Evolutionary conservation across 2,888 invertebrate genomes (phyloP).

Genomic region (Harpalus rufipes): DNA sequence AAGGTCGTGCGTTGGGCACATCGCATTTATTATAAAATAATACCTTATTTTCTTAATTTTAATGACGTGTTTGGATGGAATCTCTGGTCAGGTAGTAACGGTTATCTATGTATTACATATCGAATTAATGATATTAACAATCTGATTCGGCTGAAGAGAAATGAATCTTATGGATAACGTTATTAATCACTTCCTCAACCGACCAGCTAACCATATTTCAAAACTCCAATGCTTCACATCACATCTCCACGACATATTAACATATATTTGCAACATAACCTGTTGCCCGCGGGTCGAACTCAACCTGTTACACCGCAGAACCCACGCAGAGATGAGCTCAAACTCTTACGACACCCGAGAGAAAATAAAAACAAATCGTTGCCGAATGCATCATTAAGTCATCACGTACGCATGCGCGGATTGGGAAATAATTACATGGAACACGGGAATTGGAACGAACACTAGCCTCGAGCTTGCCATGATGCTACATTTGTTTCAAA

Average conservation of each 20-base stretch:
- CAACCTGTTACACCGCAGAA: constrained; percentile 48
- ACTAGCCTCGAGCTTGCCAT: constrained; percentile 13
- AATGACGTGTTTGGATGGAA: too few species aligned
- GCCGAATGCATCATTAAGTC: constrained; percentile 58
- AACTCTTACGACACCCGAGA: constrained; percentile 37
- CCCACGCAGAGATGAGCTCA: constrained; percentile 51
- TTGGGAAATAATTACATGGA: constrained; percentile 53
- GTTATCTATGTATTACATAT: too few species aligned
- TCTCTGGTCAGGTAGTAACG: too few species aligned
- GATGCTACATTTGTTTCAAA: constrained; percentile 46
- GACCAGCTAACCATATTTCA: constrained; percentile 17
- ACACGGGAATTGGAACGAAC: constrained; percentile 33
- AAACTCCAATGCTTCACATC: constrained; percentile 1
- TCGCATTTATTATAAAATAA: too few species aligned
- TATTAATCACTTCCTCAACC: constrained; percentile 42
- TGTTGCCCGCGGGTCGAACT: constrained; percentile 8
- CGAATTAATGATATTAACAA: background rate
- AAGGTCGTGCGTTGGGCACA: too few species aligned
- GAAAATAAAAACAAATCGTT: constrained; percentile 53
- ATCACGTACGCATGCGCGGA: constrained; percentile 43
- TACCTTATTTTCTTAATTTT: too few species aligned
- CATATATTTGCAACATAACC: constrained; percentile 49
- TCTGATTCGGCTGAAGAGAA: constrained; percentile 9
- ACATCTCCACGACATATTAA: constrained; percentile 44
- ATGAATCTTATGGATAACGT: background rate